Percentiles rank a stretch among this genome's conserved stretches.
Conservation (phyloP, 2,888 invertebrate species). For the Leucania comma region DNA sequence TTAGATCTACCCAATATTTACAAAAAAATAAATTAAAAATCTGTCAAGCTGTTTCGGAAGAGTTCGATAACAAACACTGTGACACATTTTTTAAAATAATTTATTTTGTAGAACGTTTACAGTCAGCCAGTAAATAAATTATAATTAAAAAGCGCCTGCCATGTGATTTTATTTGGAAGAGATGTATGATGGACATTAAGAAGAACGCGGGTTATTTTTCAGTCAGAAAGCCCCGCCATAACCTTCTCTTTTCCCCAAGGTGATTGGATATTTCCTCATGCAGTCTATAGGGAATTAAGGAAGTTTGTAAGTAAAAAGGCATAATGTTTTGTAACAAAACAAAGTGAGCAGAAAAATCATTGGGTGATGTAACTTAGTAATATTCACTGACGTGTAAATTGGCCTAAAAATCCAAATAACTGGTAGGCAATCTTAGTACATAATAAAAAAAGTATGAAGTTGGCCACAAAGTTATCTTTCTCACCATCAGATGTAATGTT, state of each 20-base stretch:
- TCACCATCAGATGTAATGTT: not conserved
- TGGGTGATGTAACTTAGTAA: not conserved
- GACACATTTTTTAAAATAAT: too few relatives aligned
- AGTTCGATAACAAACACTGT: too few relatives aligned
- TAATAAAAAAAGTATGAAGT: too few relatives aligned
- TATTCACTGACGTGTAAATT: not conserved
- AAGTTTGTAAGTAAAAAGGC: not conserved
- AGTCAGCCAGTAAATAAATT: too few relatives aligned
- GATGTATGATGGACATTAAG: too few relatives aligned
- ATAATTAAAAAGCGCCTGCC: too few relatives aligned
- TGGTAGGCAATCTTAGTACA: not conserved
- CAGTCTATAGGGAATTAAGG: not conserved
- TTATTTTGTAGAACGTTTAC: too few relatives aligned
- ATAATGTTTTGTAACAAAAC: not conserved
- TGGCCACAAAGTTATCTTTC: too few relatives aligned
- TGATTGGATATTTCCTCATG: slow-evolving; percentile 2
- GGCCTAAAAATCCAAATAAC: not conserved
- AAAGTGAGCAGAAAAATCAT: not conserved
- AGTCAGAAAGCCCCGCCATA: not conserved
- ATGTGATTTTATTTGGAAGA: too few relatives aligned
- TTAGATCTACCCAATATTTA: too few relatives aligned
- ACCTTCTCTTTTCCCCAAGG: not conserved
- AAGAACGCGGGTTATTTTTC: not conserved
- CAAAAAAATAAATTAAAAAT: too few relatives aligned
- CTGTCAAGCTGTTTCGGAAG: too few relatives aligned